Conservation (phyloP, 2,113 vertebrate species). For the Cairina moschata region DNA sequence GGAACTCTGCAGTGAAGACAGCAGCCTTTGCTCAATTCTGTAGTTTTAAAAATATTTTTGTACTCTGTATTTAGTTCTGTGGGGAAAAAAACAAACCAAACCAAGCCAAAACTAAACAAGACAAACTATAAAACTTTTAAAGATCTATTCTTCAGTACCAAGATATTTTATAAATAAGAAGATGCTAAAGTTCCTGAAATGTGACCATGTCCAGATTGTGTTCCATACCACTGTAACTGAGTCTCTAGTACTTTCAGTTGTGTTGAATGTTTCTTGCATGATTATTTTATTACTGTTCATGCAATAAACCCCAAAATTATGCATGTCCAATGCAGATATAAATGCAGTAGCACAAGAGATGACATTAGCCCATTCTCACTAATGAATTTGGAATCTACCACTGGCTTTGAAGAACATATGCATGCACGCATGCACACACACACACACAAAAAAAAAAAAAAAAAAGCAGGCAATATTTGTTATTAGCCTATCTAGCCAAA, state of each 20-base stretch:
- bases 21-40: conserved; percentile 7
- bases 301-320: neutral
- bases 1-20: neutral
- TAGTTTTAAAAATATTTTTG: neutral
- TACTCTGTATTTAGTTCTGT: neutral
- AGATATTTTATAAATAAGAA: conserved; percentile 6
- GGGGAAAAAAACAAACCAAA: neutral
- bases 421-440: no score
- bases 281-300: conserved; percentile 1
- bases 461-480: neutral
- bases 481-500: conserved; percentile 48
- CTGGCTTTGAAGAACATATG: neutral
- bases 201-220: neutral
- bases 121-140: neutral
- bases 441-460: neutral
- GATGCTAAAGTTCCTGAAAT: neutral
- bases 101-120: no score
- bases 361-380: neutral
- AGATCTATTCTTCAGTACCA: neutral
- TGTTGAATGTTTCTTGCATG: neutral
- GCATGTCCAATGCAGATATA: neutral
- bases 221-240: neutral
- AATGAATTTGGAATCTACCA: conserved; percentile 36
- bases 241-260: neutral
- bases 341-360: conserved; percentile 10